Percentiles rank a stretch among this genome's conserved stretches.
phyloP scores from a whole-genome alignment of 2,888 invertebrate species.

The Phyllotreta cruciferae region DNA sequence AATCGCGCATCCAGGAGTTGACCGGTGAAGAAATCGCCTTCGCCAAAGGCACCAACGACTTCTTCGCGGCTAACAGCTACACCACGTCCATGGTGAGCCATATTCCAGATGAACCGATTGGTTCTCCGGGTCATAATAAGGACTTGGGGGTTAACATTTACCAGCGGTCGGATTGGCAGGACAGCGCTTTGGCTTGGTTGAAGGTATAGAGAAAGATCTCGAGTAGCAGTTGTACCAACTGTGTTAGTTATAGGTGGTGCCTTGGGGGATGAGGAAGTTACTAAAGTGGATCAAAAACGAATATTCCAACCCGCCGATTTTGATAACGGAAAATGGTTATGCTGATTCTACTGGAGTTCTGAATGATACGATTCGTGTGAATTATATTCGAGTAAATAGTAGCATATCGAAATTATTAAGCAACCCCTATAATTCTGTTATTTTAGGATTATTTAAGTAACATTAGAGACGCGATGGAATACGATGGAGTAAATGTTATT shows the following conservation, averaged over 20 bases:
- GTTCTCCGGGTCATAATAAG: constrained; percentile 59
- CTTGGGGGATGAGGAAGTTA: constrained; percentile 67
- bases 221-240: too few species aligned
- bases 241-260: constrained; percentile 56
- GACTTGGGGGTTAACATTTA: constrained; percentile 17
- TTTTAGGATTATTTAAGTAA: constrained; percentile 49
- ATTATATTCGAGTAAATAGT: constrained; percentile 22
- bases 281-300: constrained; percentile 60
- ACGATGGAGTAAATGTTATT: constrained; percentile 60
- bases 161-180: constrained; percentile 24
- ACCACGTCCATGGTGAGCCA: constrained; percentile 64
- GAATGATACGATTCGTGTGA: constrained; percentile 25
- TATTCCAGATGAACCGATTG: constrained; percentile 49
- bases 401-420: not conserved
- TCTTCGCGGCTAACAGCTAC: constrained; percentile 78
- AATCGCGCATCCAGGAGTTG: constrained; percentile 69
- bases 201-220: constrained; percentile 17
- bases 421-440: not conserved
- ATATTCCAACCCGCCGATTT: constrained; percentile 62
- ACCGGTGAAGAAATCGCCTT: constrained; percentile 66
- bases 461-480: constrained; percentile 43
- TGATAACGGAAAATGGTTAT: constrained; percentile 68
- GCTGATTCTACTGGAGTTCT: constrained; percentile 48
- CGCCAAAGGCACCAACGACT: constrained; percentile 68
- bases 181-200: constrained; percentile 28